Conservation (phyloP, 2,113 vertebrate genomes). For the Corythaixoides concolor region DNA sequence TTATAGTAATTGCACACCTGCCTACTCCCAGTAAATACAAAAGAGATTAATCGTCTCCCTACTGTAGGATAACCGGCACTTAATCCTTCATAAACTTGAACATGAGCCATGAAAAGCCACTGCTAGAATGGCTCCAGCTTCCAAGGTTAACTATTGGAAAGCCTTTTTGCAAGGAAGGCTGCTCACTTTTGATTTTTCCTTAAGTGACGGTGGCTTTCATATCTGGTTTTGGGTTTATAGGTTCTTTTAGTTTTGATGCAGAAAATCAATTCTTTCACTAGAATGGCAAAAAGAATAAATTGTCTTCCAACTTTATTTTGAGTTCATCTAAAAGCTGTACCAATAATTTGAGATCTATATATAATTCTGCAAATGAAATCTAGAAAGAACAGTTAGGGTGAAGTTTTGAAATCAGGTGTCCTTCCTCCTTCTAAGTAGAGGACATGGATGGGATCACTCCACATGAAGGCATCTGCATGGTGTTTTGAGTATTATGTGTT, state of each 20-base stretch:
- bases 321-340: not conserved
- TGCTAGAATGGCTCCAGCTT: not conserved
- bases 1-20: not conserved
- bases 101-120: not conserved
- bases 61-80: not conserved
- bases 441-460: not conserved
- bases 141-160: not conserved
- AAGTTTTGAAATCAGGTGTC: not conserved
- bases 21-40: not conserved
- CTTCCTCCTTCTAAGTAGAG: not conserved
- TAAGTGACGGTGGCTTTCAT: not conserved
- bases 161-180: not conserved
- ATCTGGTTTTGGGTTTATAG: not conserved
- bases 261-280: not conserved
- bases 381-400: not conserved
- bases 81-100: not conserved
- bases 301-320: not conserved
- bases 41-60: not conserved
- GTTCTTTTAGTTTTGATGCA: not conserved
- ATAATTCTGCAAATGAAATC: not conserved
- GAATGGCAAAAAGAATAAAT: not conserved
- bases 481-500: not conserved
- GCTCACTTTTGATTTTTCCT: not conserved
- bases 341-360: not conserved
- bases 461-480: not conserved